Evolutionary conservation across 2,113 vertebrate species (phyloP).

Genomic region (Vidua chalybeata): DNA sequence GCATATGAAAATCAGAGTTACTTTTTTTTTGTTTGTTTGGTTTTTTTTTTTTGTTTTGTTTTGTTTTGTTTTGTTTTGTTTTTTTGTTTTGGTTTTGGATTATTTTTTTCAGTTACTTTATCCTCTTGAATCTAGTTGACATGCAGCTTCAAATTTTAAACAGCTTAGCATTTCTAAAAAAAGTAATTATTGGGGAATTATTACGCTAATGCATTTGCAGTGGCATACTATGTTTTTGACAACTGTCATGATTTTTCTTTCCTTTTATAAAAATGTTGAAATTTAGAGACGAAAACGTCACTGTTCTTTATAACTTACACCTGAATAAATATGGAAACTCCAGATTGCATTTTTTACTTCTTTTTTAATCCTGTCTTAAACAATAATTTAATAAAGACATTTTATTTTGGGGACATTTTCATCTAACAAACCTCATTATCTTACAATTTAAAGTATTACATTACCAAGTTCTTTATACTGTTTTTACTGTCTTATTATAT

Average conservation of each 20-base stretch:
- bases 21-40: no score
- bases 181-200: background rate
- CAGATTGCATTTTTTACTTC: background rate
- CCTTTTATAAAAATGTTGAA: background rate
- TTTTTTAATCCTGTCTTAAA: background rate
- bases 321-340: background rate
- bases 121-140: background rate
- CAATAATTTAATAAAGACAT: background rate
- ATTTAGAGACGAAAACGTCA: background rate
- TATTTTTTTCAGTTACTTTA: background rate
- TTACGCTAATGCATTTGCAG: background rate
- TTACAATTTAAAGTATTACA: background rate
- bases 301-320: background rate
- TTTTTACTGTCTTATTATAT: background rate
- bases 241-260: background rate
- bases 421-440: background rate
- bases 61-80: no score
- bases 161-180: background rate
- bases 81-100: no score
- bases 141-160: background rate
- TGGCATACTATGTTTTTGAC: background rate
- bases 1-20: background rate
- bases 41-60: no score
- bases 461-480: background rate
- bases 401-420: background rate